Base-by-base conservation (phyloP, 1,140 invertebrate species). In the Nylanderia fulva region DNA sequence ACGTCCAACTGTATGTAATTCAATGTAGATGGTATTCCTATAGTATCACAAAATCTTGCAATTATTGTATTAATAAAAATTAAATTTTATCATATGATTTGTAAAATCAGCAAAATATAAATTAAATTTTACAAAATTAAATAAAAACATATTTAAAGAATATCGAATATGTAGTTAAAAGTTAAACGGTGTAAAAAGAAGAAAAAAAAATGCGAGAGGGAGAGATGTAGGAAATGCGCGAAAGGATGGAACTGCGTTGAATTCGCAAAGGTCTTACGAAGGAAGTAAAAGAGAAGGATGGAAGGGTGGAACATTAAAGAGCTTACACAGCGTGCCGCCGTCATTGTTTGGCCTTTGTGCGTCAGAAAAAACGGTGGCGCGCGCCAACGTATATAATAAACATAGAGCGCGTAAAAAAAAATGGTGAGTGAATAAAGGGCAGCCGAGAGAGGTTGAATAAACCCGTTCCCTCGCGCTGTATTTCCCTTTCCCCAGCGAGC, bases 11-110 rank as follows among this genome's bases (percentile, higher is more conserved):
- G 95, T 84, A 98, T 96, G 92, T 97, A 98, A 92, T 97, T 98
- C 71, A 98, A 92, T 0, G 97, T 98, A 13, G 97, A 96, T 39
- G 97, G 97, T 88, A 98, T 97, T 88, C 97, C 97, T 98, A 92
- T 27, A 87, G 87, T 83, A 74, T 21, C n/a, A 58, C 3, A 58
- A 69, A 76, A 82, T 24, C 9, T 27, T 72, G 21, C 1, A 56
- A 56, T n/a, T 15, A 29, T 18, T 18, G 45, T 48, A 60, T 60
- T 15, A 27, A 27, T 61, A 9, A 48, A 42, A 48, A 48, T 18
- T 48, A 48, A 48, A 48, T 5, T 48, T 48, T 48, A 48, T 48
- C 3, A 0, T 56, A 56, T 21, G 1, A 56, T 56, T 39, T 56
- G 2, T 42, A 2, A 0, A 61, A 3, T 39, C 36, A 75, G 15